These are phyloP conservation scores for Prorops nasuta DNA, from an alignment of 1,140 invertebrate species.

Conservation along the genomic window DNA sequence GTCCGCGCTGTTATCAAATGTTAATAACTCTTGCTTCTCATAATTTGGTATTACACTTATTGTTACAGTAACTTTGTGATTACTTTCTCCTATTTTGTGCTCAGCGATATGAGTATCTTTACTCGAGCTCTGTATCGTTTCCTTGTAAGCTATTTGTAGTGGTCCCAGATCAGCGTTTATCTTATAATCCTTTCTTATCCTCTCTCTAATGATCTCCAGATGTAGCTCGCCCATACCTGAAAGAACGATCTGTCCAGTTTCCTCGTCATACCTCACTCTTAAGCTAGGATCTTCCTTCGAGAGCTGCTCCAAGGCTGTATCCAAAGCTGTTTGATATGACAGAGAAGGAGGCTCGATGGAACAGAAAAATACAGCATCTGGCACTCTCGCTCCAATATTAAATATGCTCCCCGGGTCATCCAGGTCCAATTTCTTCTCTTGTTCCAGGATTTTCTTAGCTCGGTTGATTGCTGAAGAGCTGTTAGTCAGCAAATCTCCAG, in stretches of 20 bases:
- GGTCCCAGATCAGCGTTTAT: slow-evolving; percentile 91
- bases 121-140: slow-evolving; percentile 62
- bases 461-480: slow-evolving; percentile 57
- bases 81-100: slow-evolving; percentile 65
- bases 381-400: slow-evolving; percentile 66
- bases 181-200: slow-evolving; percentile 85
- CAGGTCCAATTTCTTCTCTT: slow-evolving; percentile 29
- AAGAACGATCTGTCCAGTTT: slow-evolving; percentile 85
- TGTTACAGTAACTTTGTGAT: slow-evolving; percentile 60
- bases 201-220: slow-evolving; percentile 89
- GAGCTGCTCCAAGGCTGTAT: slow-evolving; percentile 81
- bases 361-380: slow-evolving; percentile 96
- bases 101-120: slow-evolving; percentile 62
- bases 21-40: slow-evolving; percentile 43
- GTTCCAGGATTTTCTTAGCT: slow-evolving; percentile 60
- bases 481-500: slow-evolving; percentile 83
- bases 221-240: slow-evolving; percentile 96
- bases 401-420: slow-evolving; percentile 50
- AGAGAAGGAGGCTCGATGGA: slow-evolving; percentile 90
- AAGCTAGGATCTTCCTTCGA: slow-evolving; percentile 94
- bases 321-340: slow-evolving; percentile 73
- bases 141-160: slow-evolving; percentile 92
- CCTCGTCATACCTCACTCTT: slow-evolving; percentile 69
- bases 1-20: slow-evolving; percentile 66
- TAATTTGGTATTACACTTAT: slow-evolving; percentile 60